phyloP scores from a whole-genome alignment of 2,888 invertebrate genomes.

The Parochlus steinenii region DNA sequence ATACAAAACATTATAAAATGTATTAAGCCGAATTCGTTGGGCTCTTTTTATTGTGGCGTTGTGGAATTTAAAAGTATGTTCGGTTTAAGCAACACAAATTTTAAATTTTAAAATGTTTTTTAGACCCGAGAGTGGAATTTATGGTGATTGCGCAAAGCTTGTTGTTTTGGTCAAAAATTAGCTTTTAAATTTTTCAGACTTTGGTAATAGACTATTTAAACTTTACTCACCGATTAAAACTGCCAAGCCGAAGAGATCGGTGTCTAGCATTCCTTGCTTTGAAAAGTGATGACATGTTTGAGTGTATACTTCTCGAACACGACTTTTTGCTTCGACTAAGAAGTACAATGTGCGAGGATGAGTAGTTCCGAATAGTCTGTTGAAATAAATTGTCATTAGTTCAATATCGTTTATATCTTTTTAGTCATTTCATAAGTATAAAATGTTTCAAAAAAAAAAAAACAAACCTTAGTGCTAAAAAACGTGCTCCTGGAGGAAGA shows the following conservation, averaged over 20 bases:
- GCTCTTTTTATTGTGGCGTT: too few species aligned
- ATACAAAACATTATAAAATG: too few species aligned
- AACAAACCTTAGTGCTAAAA: constrained; percentile 36
- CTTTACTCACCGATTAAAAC: constrained; percentile 54
- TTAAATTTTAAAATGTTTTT: too few species aligned
- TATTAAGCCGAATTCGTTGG: too few species aligned
- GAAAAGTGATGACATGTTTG: constrained; percentile 66
- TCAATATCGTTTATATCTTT: constrained; percentile 1
- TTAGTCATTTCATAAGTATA: constrained; percentile 2
- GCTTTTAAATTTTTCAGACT: background rate
- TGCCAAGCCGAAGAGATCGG: constrained; percentile 68
- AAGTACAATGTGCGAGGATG: constrained; percentile 30
- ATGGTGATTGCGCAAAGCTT: too few species aligned
- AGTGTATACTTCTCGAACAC: constrained; percentile 64
- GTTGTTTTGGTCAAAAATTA: background rate
- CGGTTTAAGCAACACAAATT: too few species aligned
- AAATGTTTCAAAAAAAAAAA: background rate
- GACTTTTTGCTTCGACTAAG: constrained; percentile 57
- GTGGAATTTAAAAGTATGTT: too few species aligned
- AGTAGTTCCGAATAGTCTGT: constrained; percentile 30
- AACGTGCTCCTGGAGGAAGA: constrained; percentile 41
- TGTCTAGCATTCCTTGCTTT: constrained; percentile 64
- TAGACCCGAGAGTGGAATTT: too few species aligned
- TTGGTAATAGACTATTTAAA: background rate
- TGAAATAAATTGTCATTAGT: background rate